Percentiles rank a stretch among this genome's conserved stretches.
Conservation (phyloP, 2,113 vertebrate genomes). For the Climacteris rufus region DNA sequence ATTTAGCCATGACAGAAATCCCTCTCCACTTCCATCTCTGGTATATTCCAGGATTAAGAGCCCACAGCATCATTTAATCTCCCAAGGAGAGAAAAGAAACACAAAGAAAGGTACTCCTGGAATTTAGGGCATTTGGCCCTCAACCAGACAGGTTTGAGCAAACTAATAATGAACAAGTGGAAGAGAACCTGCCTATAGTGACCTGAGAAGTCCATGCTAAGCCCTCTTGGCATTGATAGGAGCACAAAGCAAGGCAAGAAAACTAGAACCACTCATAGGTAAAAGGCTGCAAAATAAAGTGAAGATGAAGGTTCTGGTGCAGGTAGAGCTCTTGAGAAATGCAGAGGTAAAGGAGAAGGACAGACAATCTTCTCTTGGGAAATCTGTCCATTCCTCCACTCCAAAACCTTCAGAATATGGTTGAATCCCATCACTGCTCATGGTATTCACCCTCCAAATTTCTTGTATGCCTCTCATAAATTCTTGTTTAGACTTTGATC, state of each 20-base stretch:
- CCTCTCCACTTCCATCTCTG: neutral
- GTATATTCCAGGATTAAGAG: neutral
- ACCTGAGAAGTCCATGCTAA: neutral
- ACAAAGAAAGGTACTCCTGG: neutral
- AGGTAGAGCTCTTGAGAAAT: neutral
- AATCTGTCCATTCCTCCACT: neutral
- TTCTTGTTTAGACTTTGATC: conserved; percentile 5
- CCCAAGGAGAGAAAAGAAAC: neutral
- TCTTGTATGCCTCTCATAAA: neutral
- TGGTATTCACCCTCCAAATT: neutral
- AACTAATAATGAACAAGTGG: neutral
- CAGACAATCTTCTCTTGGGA: neutral
- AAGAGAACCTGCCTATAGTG: neutral
- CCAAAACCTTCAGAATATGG: neutral
- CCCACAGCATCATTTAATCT: neutral
- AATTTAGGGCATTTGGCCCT: neutral
- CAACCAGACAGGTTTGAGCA: neutral
- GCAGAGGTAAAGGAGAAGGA: neutral
- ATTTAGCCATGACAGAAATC: neutral
- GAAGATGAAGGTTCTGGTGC: neutral
- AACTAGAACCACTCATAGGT: neutral
- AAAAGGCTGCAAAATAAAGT: neutral
- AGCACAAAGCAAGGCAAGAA: neutral
- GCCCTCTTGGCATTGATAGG: neutral
- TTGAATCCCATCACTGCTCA: neutral